Base-by-base conservation (phyloP, 2,797 vertebrate species). In the Sebastes iracundus region DNA sequence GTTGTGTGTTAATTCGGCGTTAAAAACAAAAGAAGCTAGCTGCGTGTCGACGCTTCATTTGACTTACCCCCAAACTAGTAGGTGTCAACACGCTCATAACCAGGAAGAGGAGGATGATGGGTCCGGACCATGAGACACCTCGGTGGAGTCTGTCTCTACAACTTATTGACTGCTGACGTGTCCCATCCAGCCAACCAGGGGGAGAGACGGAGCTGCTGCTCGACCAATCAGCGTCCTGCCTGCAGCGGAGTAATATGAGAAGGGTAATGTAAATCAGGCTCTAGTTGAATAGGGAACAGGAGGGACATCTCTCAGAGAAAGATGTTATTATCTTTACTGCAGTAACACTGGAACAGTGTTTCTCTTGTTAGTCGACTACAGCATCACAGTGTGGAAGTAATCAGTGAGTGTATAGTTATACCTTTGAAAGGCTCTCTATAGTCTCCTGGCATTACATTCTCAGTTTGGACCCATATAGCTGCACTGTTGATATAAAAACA, bases 111-210 rank as follows among this genome's bases (percentile, higher is more conserved):
- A 79, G 84, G 85, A 79, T 73, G 86, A 76, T 63, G 60, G 53
- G 61, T 85, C 76, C 25, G 53, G 61, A 85, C 76, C 30, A 4
- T 62, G 75, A 66, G 55, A 81, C 87, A 83, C 86, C 25, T 56
- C 8, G 30, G 27, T 38, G 42, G 14, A 46, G 14, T 46, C 42
- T 46, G 42, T 46, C 42, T 46, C 42, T 84, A 14, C 67, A 82
- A 84, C 81, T 84, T 81, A 79, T 79, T 77, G 90, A 89, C 87
- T 94, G 95, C 95, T 96, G 95, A 96, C 96, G 95, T 96, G 95
- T 95, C 89, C 91, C 52, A 85, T 3, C 33, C 91, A 93, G 73
- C 92, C 92, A 92, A 93, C 88, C 23, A 38, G 35, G 77, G 70
- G 64, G 83, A 55, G 66, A 78, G 88, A 22, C 52, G 14, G 63